Conservation (phyloP, 2,888 invertebrate genomes). For the Campoplex capitator region DNA sequence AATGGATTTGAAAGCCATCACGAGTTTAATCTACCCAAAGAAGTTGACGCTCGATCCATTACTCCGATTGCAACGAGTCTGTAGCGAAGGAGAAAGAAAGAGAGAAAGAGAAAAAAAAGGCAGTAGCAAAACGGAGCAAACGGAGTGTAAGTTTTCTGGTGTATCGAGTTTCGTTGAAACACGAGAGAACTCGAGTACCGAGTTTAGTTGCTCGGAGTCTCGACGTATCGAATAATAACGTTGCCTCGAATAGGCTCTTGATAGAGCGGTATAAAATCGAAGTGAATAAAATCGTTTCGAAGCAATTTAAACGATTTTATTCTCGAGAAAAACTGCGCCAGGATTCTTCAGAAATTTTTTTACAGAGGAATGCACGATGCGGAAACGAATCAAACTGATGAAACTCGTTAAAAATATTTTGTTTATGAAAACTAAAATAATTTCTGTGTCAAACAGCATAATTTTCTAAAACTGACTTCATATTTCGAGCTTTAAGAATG, state of each 20-base stretch:
- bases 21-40: conserved; percentile 34
- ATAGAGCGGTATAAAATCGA: not conserved
- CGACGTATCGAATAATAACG: conserved; percentile 56
- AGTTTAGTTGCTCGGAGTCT: conserved; percentile 38
- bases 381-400: not conserved
- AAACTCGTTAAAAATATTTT: not conserved
- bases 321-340: not conserved
- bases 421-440: not conserved
- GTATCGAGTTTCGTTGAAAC: conserved; percentile 15
- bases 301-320: not conserved
- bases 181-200: conserved; percentile 20
- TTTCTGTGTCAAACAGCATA: not conserved
- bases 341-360: not conserved
- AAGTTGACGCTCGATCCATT: conserved; percentile 12
- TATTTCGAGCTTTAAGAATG: not conserved
- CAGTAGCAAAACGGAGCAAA: conserved; percentile 25
- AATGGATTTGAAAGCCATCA: conserved; percentile 13
- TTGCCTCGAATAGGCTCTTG: not conserved
- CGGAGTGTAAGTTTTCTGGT: conserved; percentile 6
- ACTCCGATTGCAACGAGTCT: conserved; percentile 10
- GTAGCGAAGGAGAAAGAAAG: not conserved
- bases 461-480: not conserved
- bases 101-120: conserved; percentile 3
- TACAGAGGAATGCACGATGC: not conserved
- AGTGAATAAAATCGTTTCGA: not conserved